Evolutionary conservation across 2,888 invertebrate species (phyloP).

Genomic region (Drosophila anomalata): DNA sequence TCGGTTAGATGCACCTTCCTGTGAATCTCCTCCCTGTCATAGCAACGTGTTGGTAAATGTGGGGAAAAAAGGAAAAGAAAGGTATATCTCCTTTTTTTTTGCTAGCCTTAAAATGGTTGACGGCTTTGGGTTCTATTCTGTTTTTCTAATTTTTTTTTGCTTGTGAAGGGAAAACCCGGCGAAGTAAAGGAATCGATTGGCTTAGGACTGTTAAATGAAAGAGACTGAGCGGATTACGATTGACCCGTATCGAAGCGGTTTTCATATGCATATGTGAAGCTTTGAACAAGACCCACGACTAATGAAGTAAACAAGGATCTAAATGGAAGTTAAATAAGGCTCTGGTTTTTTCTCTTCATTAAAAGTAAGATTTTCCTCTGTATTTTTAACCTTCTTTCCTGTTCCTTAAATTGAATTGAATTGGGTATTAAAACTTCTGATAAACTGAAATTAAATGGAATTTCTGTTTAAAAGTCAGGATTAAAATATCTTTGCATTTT

Average conservation of each 20-base stretch:
- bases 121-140: conserved; percentile 2
- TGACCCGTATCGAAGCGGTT: conserved; percentile 29
- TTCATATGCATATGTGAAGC: conserved; percentile 27
- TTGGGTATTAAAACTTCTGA: neutral
- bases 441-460: neutral
- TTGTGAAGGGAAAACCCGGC: neutral
- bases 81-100: conserved; percentile 3
- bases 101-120: conserved; percentile 29
- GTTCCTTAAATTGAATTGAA: neutral
- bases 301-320: conserved; percentile 26
- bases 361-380: neutral
- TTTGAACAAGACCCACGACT: conserved; percentile 13
- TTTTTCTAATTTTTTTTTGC: conserved; percentile 17
- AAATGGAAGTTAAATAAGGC: conserved; percentile 1
- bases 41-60: neutral
- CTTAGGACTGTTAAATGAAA: conserved; percentile 45
- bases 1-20: conserved; percentile 5
- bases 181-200: conserved; percentile 25
- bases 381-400: neutral
- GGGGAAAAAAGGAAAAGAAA: conserved; percentile 6
- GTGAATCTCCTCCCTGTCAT: neutral
- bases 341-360: neutral
- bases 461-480: neutral
- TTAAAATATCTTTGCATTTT: neutral
- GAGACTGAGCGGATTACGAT: conserved; percentile 59